A percentile compares a stretch with the other conserved stretches of the same genome.
These are phyloP conservation scores for Pentalonia nigronervosa DNA, from an alignment of 1,140 invertebrate species.

Conservation along the genomic window DNA sequence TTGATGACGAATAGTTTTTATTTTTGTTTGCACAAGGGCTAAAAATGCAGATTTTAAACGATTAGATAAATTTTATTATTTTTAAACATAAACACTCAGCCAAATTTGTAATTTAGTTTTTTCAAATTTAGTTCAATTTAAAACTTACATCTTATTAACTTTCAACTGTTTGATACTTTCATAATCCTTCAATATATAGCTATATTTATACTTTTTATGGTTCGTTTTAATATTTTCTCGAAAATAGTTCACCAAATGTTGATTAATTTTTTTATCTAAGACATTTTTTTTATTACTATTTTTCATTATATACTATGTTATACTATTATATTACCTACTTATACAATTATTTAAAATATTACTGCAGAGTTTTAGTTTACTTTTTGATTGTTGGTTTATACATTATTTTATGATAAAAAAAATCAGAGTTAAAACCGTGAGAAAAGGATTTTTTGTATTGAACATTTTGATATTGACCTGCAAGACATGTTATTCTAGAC, in stretches of 20 bases:
- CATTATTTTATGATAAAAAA: neutral
- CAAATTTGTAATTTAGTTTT: too few species aligned
- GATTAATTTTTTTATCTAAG: neutral
- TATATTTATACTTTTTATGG: too few species aligned
- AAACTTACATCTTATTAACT: too few species aligned
- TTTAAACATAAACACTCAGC: too few species aligned
- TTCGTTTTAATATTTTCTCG: too few species aligned
- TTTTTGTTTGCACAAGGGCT: too few species aligned
- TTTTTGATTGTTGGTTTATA: neutral
- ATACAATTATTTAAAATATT: neutral
- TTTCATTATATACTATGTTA: neutral
- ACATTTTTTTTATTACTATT: neutral
- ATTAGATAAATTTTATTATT: too few species aligned
- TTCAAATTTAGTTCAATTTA: too few species aligned
- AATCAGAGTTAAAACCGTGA: neutral
- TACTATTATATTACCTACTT: neutral
- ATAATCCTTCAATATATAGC: too few species aligned
- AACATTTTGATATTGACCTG: neutral
- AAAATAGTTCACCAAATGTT: neutral
- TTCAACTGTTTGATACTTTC: too few species aligned
- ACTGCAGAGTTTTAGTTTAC: neutral
- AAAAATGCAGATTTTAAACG: too few species aligned
- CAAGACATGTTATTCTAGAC: conserved; percentile 9
- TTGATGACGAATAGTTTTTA: too few species aligned
- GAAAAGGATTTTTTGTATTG: neutral